phyloP scores from a whole-genome alignment of 2,888 invertebrate genomes.

The Xiphydria camelus region DNA sequence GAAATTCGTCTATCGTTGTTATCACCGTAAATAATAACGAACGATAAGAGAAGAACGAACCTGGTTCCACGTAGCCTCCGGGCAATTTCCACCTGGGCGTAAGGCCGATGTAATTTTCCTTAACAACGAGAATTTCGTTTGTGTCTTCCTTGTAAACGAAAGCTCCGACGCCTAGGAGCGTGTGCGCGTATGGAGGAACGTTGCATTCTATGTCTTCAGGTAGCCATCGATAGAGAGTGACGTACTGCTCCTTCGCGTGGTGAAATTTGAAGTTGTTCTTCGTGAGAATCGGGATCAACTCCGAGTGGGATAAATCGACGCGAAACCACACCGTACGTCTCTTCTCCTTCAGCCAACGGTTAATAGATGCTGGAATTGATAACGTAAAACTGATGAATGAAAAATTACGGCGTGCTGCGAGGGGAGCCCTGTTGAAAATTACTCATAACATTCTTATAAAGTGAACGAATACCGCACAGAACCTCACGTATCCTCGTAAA shows the following conservation, averaged over 20 bases:
- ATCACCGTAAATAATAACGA: background rate
- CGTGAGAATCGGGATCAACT: slow-evolving; percentile 76
- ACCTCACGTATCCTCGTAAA: too few species aligned
- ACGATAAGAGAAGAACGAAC: slow-evolving; percentile 58
- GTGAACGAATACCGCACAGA: too few species aligned
- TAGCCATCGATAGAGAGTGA: slow-evolving; percentile 83
- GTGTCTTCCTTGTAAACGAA: slow-evolving; percentile 76
- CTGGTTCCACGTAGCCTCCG: slow-evolving; percentile 87
- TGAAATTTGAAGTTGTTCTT: slow-evolving; percentile 85
- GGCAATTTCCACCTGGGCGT: slow-evolving; percentile 78
- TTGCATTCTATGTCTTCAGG: slow-evolving; percentile 65
- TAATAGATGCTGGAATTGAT: slow-evolving; percentile 75
- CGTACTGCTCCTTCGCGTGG: slow-evolving; percentile 78
- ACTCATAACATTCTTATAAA: too few species aligned
- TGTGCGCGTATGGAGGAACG: slow-evolving; percentile 80
- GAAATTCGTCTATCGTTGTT: background rate
- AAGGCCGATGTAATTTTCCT: slow-evolving; percentile 65
- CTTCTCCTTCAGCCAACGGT: slow-evolving; percentile 67
- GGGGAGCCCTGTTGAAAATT: too few species aligned
- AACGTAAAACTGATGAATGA: slow-evolving; percentile 59
- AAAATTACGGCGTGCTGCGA: too few species aligned
- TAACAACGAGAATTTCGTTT: slow-evolving; percentile 78
- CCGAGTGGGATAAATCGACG: slow-evolving; percentile 69
- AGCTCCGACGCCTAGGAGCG: slow-evolving; percentile 82
- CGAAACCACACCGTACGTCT: slow-evolving; percentile 82